Conservation (phyloP, 2,888 invertebrate genomes). For the Drosophila cyrtoloma region DNA sequence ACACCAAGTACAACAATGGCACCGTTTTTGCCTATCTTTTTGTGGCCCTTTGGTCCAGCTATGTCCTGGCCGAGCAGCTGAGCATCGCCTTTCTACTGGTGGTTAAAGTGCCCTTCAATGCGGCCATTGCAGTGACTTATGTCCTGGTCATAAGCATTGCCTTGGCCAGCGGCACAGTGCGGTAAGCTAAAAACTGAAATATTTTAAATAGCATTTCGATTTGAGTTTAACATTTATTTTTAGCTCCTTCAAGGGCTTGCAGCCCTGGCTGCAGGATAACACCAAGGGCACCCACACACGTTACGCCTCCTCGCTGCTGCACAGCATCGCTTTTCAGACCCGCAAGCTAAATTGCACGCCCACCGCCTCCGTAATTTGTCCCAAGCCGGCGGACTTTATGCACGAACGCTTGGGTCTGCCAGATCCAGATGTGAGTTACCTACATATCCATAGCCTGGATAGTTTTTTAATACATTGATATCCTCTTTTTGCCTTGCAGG, state of each 20-base stretch:
- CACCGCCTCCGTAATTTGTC: conserved; percentile 84
- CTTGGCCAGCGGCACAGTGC: conserved; percentile 91
- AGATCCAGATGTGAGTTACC: conserved; percentile 83
- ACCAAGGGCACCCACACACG: conserved; percentile 92
- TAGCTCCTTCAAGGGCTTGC: conserved; percentile 91
- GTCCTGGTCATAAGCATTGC: conserved; percentile 90
- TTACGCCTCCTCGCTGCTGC: conserved; percentile 91
- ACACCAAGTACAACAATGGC: conserved; percentile 82
- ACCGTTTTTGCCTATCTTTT: conserved; percentile 88
- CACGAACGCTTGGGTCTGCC: conserved; percentile 84
- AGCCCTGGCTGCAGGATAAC: conserved; percentile 92
- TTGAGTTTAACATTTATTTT: conserved; percentile 3
- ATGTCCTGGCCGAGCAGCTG: conserved; percentile 93
- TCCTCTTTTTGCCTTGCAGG: conserved; percentile 85
- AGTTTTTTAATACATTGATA: conserved; percentile 86
- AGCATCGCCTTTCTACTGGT: conserved; percentile 93
- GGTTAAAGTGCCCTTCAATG: conserved; percentile 91
- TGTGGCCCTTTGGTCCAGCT: conserved; percentile 93
- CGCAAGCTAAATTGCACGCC: conserved; percentile 86
- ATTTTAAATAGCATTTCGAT: neutral
- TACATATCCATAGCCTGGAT: conserved; percentile 13
- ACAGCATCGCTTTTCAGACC: conserved; percentile 89
- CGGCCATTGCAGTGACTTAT: conserved; percentile 92
- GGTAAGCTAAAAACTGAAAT: conserved; percentile 85
- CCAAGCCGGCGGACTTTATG: conserved; percentile 84